These are phyloP conservation scores for Bedellia somnulentella DNA, from an alignment of 2,888 invertebrate species.

Conservation along the genomic window DNA sequence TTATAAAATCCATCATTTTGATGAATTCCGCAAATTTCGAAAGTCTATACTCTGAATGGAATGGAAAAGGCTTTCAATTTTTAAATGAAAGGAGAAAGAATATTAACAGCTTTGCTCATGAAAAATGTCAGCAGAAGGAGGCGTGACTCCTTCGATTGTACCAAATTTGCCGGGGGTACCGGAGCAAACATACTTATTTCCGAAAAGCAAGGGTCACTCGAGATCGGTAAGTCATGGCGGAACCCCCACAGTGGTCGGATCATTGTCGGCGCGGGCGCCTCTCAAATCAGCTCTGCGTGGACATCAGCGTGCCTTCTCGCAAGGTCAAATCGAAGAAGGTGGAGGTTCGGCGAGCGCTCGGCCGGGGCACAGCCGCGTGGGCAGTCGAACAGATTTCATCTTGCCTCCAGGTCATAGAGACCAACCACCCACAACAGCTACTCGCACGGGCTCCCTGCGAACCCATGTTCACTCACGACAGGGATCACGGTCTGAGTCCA, in stretches of 20 bases:
- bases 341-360: constrained; percentile 29
- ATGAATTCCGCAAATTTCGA: too few relatives aligned
- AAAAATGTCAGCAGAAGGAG: constrained; percentile 70
- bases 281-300: constrained; percentile 74
- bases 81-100: constrained; percentile 49
- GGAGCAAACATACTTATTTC: constrained; percentile 55
- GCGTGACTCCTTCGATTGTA: constrained; percentile 55
- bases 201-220: constrained; percentile 67
- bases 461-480: constrained; percentile 77
- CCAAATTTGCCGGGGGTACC: constrained; percentile 54
- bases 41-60: too few relatives aligned
- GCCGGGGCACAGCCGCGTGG: constrained; percentile 77
- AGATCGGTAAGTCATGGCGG: constrained; percentile 88
- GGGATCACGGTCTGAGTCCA: constrained; percentile 86
- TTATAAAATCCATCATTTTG: too few relatives aligned
- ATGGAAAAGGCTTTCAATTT: too few relatives aligned
- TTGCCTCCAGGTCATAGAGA: constrained; percentile 86
- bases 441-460: constrained; percentile 48
- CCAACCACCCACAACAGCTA: constrained; percentile 35
- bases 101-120: constrained; percentile 42
- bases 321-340: constrained; percentile 80
- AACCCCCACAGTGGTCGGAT: constrained; percentile 44
- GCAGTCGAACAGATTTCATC: constrained; percentile 87
- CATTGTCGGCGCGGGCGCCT: constrained; percentile 56
- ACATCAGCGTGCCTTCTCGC: constrained; percentile 84